Percentiles rank a stretch among this genome's conserved stretches.
Evolutionary conservation across 1,140 invertebrate genomes (phyloP).

Genomic region (Acromyrmex heyeri): DNA sequence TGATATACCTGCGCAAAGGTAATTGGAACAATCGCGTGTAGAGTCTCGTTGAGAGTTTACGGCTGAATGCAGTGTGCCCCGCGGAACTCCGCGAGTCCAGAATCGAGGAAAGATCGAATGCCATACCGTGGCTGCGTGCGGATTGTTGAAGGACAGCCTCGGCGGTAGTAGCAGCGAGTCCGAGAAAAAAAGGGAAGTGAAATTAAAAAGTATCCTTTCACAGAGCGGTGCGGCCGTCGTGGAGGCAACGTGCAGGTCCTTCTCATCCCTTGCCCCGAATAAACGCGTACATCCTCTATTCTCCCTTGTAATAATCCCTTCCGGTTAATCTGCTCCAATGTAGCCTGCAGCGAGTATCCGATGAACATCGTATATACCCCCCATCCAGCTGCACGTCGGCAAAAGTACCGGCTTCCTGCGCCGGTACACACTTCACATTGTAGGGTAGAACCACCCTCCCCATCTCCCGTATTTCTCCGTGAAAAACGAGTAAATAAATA

Average conservation of each 20-base stretch:
- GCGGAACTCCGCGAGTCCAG: constrained; percentile 15
- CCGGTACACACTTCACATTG: constrained; percentile 72
- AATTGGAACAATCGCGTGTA: not conserved
- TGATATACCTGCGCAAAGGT: not conserved
- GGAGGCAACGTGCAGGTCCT: constrained; percentile 73
- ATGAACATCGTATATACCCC: constrained; percentile 73
- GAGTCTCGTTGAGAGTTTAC: constrained; percentile 12
- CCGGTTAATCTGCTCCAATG: constrained; percentile 83
- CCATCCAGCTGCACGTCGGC: constrained; percentile 71
- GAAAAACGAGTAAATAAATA: constrained; percentile 78
- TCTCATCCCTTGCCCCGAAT: constrained; percentile 78
- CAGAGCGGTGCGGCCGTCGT: constrained; percentile 25
- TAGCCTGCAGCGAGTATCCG: constrained; percentile 77
- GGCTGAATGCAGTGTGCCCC: not conserved
- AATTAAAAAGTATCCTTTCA: constrained; percentile 80
- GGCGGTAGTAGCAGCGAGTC: constrained; percentile 9
- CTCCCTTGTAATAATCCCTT: constrained; percentile 82
- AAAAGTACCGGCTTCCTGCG: constrained; percentile 71
- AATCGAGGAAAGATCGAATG: constrained; percentile 66
- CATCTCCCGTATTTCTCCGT: constrained; percentile 60
- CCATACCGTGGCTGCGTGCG: constrained; percentile 35
- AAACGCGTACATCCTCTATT: constrained; percentile 77
- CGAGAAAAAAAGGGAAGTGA: constrained; percentile 48
- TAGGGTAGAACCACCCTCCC: constrained; percentile 40
- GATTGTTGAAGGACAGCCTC: constrained; percentile 70